Conservation (phyloP, 1,140 invertebrate species). For the Teleopsis dalmanni region DNA sequence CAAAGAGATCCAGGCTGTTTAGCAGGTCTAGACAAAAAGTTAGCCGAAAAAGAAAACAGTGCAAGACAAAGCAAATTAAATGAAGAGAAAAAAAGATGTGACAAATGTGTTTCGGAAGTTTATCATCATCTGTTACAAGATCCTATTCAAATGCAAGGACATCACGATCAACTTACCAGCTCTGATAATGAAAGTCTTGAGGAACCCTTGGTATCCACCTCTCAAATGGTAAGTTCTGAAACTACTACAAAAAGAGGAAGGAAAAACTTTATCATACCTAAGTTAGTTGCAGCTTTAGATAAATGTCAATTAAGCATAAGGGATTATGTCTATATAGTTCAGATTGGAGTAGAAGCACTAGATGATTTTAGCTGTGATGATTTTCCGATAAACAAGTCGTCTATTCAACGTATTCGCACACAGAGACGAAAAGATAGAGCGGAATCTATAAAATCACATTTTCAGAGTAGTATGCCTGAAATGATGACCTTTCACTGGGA, state of each 20-base stretch:
- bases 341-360: slow-evolving; percentile 1
- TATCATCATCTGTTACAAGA: too few species aligned
- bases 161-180: too few species aligned
- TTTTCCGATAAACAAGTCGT: slow-evolving; percentile 7
- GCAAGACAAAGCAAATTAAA: too few species aligned
- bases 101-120: too few species aligned
- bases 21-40: too few species aligned
- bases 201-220: too few species aligned
- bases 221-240: too few species aligned
- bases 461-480: slow-evolving; percentile 1
- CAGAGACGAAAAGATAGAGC: slow-evolving; percentile 8
- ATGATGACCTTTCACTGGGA: slow-evolving; percentile 7
- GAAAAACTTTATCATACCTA: slow-evolving; percentile 6
- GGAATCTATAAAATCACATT: slow-evolving; percentile 8
- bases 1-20: too few species aligned
- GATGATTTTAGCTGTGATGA: background rate
- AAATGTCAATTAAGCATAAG: slow-evolving; percentile 7
- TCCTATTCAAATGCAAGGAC: too few species aligned
- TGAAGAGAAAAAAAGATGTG: too few species aligned
- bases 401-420: slow-evolving; percentile 6
- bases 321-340: slow-evolving; percentile 3
- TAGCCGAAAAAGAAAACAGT: too few species aligned
- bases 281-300: slow-evolving; percentile 11
- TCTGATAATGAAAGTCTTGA: too few species aligned
- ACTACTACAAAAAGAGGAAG: slow-evolving; percentile 15